These are phyloP conservation scores for Halictus ligatus DNA, from an alignment of 2,888 invertebrate genomes.

Conservation along the genomic window DNA sequence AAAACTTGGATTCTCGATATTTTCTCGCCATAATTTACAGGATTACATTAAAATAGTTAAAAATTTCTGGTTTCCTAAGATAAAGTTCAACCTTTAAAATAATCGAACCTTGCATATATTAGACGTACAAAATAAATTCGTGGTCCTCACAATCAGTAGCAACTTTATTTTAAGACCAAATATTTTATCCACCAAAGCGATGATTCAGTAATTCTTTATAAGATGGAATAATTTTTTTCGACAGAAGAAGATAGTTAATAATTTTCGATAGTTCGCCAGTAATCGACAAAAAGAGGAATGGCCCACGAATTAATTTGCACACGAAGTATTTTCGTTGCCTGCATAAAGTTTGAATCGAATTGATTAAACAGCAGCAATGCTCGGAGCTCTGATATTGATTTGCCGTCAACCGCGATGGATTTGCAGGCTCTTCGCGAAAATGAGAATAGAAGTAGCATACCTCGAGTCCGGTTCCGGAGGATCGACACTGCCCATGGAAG, in stretches of 20 bases:
- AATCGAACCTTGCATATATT: background rate
- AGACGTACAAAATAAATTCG: background rate
- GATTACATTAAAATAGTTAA: too few relatives aligned
- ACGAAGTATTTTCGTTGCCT: background rate
- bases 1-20: too few relatives aligned
- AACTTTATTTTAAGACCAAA: background rate
- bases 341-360: background rate
- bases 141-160: background rate
- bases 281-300: background rate
- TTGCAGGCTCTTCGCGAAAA: background rate
- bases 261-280: too few relatives aligned
- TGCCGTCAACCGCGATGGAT: background rate
- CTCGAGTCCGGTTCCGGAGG: conserved; percentile 89
- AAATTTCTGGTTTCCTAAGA: too few relatives aligned
- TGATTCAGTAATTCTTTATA: background rate
- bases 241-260: background rate
- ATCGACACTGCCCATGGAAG: conserved; percentile 91
- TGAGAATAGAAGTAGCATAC: conserved; percentile 69
- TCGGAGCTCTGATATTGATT: background rate
- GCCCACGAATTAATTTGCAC: background rate
- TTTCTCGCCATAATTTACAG: too few relatives aligned
- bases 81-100: background rate
- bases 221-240: background rate
- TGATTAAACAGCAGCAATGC: background rate
- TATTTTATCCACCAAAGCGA: background rate